Percentiles rank a stretch among this genome's conserved stretches.
phyloP scores from a whole-genome alignment of 2,113 vertebrate species.

The Prionailurus viverrinus region DNA sequence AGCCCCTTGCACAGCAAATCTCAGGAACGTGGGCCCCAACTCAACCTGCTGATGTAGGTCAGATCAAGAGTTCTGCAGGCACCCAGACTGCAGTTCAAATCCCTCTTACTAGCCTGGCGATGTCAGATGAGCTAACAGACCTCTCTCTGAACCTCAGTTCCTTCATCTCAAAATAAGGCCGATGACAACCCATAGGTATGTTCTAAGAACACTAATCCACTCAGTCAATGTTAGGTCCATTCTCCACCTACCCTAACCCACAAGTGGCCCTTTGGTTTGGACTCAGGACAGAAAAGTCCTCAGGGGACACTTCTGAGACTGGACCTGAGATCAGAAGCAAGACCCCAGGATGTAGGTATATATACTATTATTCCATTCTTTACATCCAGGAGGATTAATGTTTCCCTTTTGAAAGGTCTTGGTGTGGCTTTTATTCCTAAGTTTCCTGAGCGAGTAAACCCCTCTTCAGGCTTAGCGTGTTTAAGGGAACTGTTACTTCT shows the following conservation, averaged over 20 bases:
- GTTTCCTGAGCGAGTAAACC: neutral
- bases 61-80: neutral
- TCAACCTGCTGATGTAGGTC: neutral
- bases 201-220: neutral
- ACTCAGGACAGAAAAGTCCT: neutral
- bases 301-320: neutral
- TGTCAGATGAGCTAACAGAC: rapidly evolving
- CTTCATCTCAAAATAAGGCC: neutral
- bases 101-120: neutral
- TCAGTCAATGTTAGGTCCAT: rapidly evolving
- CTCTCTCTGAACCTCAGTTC: neutral
- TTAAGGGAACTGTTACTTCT: neutral
- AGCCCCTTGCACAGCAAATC: neutral
- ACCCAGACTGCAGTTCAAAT: neutral
- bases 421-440: neutral
- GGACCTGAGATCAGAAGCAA: neutral
- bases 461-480: neutral
- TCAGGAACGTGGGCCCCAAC: neutral
- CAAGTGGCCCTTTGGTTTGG: neutral
- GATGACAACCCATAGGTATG: rapidly evolving
- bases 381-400: neutral
- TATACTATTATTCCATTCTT: neutral
- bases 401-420: neutral
- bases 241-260: neutral
- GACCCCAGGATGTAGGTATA: rapidly evolving